Evolutionary conservation across 1,140 invertebrate genomes (phyloP).

Genomic region (Zaprionus tsacasi): DNA sequence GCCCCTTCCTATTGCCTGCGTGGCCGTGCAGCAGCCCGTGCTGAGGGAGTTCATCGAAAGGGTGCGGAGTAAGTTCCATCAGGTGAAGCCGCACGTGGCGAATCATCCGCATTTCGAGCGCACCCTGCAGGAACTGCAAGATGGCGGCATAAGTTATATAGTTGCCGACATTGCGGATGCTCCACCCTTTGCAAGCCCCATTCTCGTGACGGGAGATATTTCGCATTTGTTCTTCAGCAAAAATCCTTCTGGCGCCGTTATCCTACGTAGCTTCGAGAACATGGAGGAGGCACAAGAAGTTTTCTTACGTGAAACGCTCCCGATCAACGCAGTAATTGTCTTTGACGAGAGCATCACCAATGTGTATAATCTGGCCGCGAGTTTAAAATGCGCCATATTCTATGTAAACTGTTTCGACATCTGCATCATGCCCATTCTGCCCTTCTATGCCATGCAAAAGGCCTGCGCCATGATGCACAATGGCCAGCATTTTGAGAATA

Average conservation of each 20-base stretch:
- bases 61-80: slow-evolving; percentile 49
- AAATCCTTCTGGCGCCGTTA: slow-evolving; percentile 50
- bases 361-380: slow-evolving; percentile 14
- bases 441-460: slow-evolving; percentile 18
- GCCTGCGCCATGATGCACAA: slow-evolving; percentile 28
- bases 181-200: slow-evolving; percentile 58
- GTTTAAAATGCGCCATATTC: not conserved
- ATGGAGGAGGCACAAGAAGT: slow-evolving; percentile 20
- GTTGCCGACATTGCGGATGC: slow-evolving; percentile 50
- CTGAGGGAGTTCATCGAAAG: slow-evolving; percentile 55
- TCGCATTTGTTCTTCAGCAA: slow-evolving; percentile 61
- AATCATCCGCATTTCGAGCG: slow-evolving; percentile 54
- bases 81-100: slow-evolving; percentile 62
- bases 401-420: slow-evolving; percentile 64
- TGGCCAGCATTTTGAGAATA: slow-evolving; percentile 59
- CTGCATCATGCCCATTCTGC: slow-evolving; percentile 54
- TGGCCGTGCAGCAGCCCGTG: slow-evolving; percentile 53
- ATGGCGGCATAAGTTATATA: slow-evolving; percentile 41
- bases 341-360: slow-evolving; percentile 55
- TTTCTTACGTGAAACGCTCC: slow-evolving; percentile 34
- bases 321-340: slow-evolving; percentile 41
- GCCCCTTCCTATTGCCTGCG: slow-evolving; percentile 50
- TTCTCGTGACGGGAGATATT: slow-evolving; percentile 47
- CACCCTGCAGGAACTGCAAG: slow-evolving; percentile 17
- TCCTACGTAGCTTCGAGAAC: slow-evolving; percentile 37